Evolutionary conservation across 1,140 invertebrate species (phyloP), one percentile per base, ranked within the genome.

Genomic region (Drosophila persimilis): DNA sequence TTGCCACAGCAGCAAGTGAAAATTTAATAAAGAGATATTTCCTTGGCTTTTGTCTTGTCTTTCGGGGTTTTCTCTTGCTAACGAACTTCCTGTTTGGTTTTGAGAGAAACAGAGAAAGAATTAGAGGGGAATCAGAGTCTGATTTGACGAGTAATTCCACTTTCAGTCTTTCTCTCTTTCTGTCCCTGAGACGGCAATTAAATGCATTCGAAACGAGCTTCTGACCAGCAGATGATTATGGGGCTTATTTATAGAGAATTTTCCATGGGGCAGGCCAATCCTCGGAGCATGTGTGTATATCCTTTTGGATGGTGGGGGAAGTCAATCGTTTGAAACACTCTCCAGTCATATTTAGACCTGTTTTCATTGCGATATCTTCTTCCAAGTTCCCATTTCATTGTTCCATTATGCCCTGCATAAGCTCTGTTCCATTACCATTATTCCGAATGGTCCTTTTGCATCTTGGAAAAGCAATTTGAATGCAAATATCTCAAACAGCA

Each of bases 11-110:
- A 55, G 67, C 67, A 73, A 81, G 79, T 81, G 47, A 78, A 83
- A 83, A 83, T 83, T 83, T 84, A 83, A 83, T 83, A 83, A 83
- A 84, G 79, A 83, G 58, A 83, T 75, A 83, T 84, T 74, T 63
- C 51, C 51, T 39, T 39, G 35, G 35, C 35, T 39, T 11, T 39
- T 39, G 11, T 39, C 35, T 39, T 4, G 35, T 39, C 35, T 13
- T 39, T 39, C 17, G 35, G 35, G 35, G 13, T 39, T 39, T 39
- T 13, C 35, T 71, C 24, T 41, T 29, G 45, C 79, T 81, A 81
- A 81, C 79, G 75, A 83, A 84, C 61, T 71, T 83, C 80, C 80
- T 73, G 80, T 71, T 63, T 44, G 56, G 7, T 31, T 8, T 11
- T n/a, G n/a, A 24, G 20, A 43, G 22, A 52, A 15, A 22, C 11